Base-by-base conservation (phyloP, 2,797 vertebrate species). In the Dromococcyx pavoninus region DNA sequence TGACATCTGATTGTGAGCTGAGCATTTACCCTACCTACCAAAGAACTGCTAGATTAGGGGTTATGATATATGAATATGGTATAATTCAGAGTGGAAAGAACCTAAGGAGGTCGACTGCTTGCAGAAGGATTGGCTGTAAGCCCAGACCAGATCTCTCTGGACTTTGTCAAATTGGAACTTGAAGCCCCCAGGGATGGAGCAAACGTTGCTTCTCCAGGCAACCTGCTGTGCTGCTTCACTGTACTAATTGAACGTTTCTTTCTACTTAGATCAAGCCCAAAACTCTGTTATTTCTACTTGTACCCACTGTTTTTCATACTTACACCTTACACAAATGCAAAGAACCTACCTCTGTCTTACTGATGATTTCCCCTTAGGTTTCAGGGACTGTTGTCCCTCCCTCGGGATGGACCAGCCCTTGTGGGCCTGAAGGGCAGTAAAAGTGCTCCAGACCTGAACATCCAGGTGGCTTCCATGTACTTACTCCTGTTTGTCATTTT, bases 191-290 rank as follows among this genome's bases (percentile, higher is more conserved):
- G 11, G 9, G 11, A 51, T 23, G 25, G 4, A 80, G 4, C 7
- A 9, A 4, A 1, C 4, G 3, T 19, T 50, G 7, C 11, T 44
- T 35, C 17, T 51, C 61, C 58, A 11, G 19, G 23, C 16, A 75
- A 4, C 27, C 53, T 53, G 5, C 11, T 80, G 65, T 0, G 0
- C 41, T 72, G 9, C 24, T 81, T 72, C 14, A 0, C 21, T 60
- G 17, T 25, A 24, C 7, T 58, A 25, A 12, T 6, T 17, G n/a
- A 43, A 27, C 75, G 50, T 58, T 58, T 51, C 5, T n/a, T 70
- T 78, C 77, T 46, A 22, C 9, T 73, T 50, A 14, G 3, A 54
- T 54, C 21, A 58, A 66, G 2, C 18, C 28, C 91, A 41, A 79
- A 69, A 64, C 2, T 39, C 27, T 73, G 2, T 51, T 33, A 2